Evolutionary conservation across 2,888 invertebrate species (phyloP).

Genomic region (Lycaena phlaeas): DNA sequence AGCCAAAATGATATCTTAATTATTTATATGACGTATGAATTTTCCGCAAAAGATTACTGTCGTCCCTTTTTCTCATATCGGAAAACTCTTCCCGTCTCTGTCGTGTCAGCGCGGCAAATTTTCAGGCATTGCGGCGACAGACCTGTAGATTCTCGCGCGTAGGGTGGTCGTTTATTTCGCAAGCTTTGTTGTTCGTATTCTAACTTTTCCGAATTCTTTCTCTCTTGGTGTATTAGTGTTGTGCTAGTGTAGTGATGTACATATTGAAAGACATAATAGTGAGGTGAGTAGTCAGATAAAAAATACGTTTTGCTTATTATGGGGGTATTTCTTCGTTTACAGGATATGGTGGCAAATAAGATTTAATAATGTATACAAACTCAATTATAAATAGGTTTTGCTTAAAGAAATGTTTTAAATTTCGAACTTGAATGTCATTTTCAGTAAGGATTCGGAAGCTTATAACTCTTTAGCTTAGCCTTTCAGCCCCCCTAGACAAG

Average conservation of each 20-base stretch:
- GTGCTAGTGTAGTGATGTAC: slow-evolving; percentile 30
- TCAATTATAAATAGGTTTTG: too few species aligned
- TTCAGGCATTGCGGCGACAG: slow-evolving; percentile 43
- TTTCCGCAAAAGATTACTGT: slow-evolving; percentile 24
- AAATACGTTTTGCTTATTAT: too few species aligned
- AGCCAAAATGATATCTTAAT: neutral
- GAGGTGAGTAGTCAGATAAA: slow-evolving; percentile 50
- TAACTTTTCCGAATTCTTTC: slow-evolving; percentile 20
- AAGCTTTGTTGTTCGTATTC: slow-evolving; percentile 19
- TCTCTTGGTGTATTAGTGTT: slow-evolving; percentile 25
- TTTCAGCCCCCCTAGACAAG: too few species aligned
- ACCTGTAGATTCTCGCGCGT: slow-evolving; percentile 58
- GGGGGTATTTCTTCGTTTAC: too few species aligned
- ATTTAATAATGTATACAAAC: too few species aligned
- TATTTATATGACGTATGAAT: slow-evolving; percentile 25
- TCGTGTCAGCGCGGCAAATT: slow-evolving; percentile 42
- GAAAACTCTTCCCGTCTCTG: slow-evolving; percentile 1
- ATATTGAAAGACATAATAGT: slow-evolving; percentile 52
- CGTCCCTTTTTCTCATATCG: slow-evolving; percentile 19
- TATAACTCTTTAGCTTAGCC: too few species aligned
- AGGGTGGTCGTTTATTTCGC: slow-evolving; percentile 42
- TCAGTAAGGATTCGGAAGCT: too few species aligned
- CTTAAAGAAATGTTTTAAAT: too few species aligned
- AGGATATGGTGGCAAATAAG: too few species aligned
- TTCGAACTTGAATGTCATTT: too few species aligned